Percentiles rank a stretch among this genome's conserved stretches.
These are phyloP conservation scores for Scolopax rusticola DNA, from an alignment of 2,797 vertebrate species.

Conservation along the genomic window DNA sequence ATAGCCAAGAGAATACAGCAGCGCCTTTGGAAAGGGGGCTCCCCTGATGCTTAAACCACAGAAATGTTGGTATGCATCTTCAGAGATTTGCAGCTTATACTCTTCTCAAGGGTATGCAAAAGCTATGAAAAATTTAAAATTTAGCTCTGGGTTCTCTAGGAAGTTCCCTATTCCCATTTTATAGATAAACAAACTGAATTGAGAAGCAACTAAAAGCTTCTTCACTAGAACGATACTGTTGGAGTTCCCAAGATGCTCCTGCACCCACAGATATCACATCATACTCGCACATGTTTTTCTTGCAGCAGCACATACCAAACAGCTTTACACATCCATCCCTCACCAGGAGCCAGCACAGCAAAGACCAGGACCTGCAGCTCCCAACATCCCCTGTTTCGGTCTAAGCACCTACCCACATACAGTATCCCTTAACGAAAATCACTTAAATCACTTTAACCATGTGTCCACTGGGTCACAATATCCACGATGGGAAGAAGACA, in stretches of 20 bases:
- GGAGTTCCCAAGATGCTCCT: neutral
- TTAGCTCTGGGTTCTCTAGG: neutral
- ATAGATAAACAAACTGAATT: neutral
- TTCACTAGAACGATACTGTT: fast-evolving
- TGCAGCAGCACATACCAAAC: neutral
- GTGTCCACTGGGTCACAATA: neutral
- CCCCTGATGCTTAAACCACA: neutral
- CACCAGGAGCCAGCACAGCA: neutral
- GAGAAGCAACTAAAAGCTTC: neutral
- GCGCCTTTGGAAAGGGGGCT: neutral
- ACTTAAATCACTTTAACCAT: neutral
- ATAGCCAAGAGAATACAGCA: neutral
- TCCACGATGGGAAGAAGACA: neutral
- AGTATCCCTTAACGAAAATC: neutral
- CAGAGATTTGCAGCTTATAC: neutral
- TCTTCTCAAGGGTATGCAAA: neutral
- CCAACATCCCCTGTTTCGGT: neutral
- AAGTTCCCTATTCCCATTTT: neutral
- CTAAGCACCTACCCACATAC: neutral
- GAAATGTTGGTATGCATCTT: constrained; percentile 2
- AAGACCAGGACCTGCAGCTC: neutral
- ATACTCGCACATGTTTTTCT: neutral
- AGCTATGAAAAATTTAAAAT: constrained; percentile 1
- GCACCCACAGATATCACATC: neutral
- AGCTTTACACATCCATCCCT: neutral